A percentile compares a stretch with the other conserved stretches of the same genome.
These are phyloP conservation scores for Yasuhikotakia modesta DNA, from an alignment of 2,797 vertebrate species.

Conservation along the genomic window DNA sequence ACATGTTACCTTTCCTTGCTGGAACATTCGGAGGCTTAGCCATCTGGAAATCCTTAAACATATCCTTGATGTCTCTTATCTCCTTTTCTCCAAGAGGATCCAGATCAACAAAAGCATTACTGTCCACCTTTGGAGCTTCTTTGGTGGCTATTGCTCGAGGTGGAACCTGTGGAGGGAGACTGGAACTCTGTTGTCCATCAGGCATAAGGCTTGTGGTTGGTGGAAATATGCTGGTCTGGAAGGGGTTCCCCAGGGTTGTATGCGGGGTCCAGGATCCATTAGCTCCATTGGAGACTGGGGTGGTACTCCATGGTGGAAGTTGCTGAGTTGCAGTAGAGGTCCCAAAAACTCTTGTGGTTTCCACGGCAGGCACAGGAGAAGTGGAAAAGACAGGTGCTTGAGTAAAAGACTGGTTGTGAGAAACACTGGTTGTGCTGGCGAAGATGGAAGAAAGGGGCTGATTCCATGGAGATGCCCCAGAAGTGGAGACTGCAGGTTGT, in stretches of 20 bases:
- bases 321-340: conserved; percentile 59
- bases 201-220: conserved; percentile 52
- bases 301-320: conserved; percentile 73
- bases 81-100: conserved; percentile 94
- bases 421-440: conserved; percentile 46
- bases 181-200: conserved; percentile 63
- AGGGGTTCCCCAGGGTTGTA: conserved; percentile 77
- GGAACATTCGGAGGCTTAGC: conserved; percentile 89
- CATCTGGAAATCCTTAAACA: conserved; percentile 96
- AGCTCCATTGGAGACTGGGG: conserved; percentile 56
- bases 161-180: conserved; percentile 77
- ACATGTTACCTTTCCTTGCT: conserved; percentile 82
- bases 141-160: conserved; percentile 78
- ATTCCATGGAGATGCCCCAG: conserved; percentile 42
- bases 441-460: conserved; percentile 54
- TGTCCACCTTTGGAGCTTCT: conserved; percentile 80
- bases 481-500: conserved; percentile 37
- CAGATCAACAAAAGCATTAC: conserved; percentile 87
- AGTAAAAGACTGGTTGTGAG: conserved; percentile 72
- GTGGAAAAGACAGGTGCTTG: conserved; percentile 75
- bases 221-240: conserved; percentile 78
- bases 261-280: conserved; percentile 77
- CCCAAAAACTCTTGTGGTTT: conserved; percentile 64
- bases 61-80: conserved; percentile 88
- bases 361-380: conserved; percentile 77